phyloP scores from a whole-genome alignment of 53 echinoderm and acorn worm genomes.

The Paelopatides confundens region DNA sequence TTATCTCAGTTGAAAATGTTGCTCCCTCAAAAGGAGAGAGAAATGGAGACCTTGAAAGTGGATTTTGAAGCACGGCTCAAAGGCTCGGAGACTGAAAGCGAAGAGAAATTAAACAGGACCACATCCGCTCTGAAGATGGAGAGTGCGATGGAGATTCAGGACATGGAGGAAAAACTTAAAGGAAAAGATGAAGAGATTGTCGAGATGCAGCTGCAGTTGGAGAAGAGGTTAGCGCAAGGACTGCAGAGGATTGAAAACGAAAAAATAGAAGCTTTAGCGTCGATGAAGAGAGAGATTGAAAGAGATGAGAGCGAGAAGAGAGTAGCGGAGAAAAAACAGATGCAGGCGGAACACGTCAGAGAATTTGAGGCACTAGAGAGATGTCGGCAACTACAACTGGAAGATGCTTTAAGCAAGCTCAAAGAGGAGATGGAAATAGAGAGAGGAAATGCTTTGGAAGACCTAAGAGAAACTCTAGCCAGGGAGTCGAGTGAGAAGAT shows the following conservation, averaged over 20 bases:
- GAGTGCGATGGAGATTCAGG: slow-evolving; percentile 79
- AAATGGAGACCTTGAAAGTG: slow-evolving; percentile 48
- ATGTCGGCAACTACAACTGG: slow-evolving; percentile 69
- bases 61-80: slow-evolving; percentile 60
- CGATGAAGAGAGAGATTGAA: slow-evolving; percentile 59
- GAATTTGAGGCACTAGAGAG: slow-evolving; percentile 82
- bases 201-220: slow-evolving; percentile 52
- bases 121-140: slow-evolving; percentile 69
- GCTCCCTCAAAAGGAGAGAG: slow-evolving; percentile 47
- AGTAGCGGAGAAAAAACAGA: slow-evolving; percentile 48
- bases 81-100: slow-evolving; percentile 58
- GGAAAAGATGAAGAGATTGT: slow-evolving; percentile 69
- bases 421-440: slow-evolving; percentile 41
- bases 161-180: slow-evolving; percentile 68
- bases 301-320: slow-evolving; percentile 64
- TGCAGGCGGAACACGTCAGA: slow-evolving; percentile 75
- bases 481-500: slow-evolving; percentile 50
- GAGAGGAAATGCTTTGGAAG: slow-evolving; percentile 34
- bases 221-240: slow-evolving; percentile 56
- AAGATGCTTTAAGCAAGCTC: slow-evolving; percentile 63
- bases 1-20: slow-evolving; percentile 25
- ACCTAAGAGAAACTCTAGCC: slow-evolving; percentile 36
- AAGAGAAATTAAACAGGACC: slow-evolving; percentile 66
- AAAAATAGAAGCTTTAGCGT: slow-evolving; percentile 64
- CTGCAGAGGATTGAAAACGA: slow-evolving; percentile 44